phyloP scores from a whole-genome alignment of 2,888 invertebrate genomes.

The Atrina japonica region DNA sequence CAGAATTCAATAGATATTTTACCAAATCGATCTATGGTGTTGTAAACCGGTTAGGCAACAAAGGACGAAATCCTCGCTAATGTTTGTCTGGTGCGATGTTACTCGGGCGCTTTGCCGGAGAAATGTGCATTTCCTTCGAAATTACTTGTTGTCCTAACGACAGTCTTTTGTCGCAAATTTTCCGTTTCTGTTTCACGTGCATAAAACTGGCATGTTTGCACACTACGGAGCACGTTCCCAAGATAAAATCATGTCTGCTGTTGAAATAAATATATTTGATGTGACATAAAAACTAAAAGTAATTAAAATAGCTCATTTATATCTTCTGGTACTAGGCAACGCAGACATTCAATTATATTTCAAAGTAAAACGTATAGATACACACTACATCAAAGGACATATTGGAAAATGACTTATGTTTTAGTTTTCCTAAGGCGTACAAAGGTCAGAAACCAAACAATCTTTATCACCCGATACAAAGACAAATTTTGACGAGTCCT shows the following conservation, averaged over 20 bases:
- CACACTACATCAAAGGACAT: constrained; percentile 11
- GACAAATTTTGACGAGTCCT: background rate
- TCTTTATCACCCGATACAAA: constrained; percentile 2
- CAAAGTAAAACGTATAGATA: constrained; percentile 3
- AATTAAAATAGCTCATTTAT: constrained; percentile 17
- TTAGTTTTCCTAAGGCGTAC: constrained; percentile 21
- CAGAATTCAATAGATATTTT: too few species aligned
- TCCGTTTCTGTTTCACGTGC: constrained; percentile 1
- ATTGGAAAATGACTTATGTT: constrained; percentile 22
- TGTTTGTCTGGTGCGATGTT: background rate
- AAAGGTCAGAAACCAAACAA: constrained; percentile 12
- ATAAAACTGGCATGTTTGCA: constrained; percentile 17
- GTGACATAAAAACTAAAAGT: constrained; percentile 14
- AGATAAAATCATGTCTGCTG: constrained; percentile 1
- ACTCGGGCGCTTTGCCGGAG: background rate
- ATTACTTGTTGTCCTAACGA: constrained; percentile 10
- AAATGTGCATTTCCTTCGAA: constrained; percentile 11
- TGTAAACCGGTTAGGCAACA: background rate
- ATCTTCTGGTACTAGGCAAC: constrained; percentile 7
- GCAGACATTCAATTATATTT: constrained; percentile 15
- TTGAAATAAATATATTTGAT: constrained; percentile 22
- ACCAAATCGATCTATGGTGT: too few species aligned
- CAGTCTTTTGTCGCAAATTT: background rate
- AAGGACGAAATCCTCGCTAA: background rate
- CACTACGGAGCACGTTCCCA: constrained; percentile 3